Evolutionary conservation across 2,888 invertebrate species (phyloP).

Genomic region (Boloria euphrosyne): DNA sequence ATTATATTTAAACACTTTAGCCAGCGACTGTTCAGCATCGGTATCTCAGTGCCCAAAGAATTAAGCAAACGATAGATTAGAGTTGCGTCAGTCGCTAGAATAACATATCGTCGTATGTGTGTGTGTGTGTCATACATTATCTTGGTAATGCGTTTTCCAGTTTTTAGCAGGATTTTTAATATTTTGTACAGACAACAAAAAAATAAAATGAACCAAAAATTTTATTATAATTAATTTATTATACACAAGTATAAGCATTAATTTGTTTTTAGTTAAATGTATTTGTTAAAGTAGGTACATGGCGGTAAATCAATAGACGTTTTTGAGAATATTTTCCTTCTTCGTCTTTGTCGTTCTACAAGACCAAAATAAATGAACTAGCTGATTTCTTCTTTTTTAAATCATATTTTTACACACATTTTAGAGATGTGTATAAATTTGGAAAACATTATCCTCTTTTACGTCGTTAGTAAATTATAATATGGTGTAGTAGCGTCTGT

Average conservation of each 20-base stretch:
- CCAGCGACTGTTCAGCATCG: conserved; percentile 50
- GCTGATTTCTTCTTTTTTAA: too few species aligned
- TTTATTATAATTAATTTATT: not conserved
- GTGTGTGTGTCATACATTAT: conserved; percentile 42
- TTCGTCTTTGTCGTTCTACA: too few species aligned
- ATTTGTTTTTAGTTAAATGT: too few species aligned
- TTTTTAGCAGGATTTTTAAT: conserved; percentile 52
- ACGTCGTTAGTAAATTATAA: too few species aligned
- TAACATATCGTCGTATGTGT: conserved; percentile 42
- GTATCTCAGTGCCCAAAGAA: conserved; percentile 57
- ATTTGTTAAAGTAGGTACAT: too few species aligned
- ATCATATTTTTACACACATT: too few species aligned
- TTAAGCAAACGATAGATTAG: conserved; percentile 41
- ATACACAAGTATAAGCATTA: too few species aligned
- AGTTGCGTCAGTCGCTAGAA: conserved; percentile 58
- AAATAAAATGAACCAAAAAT: not conserved
- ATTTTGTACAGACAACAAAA: conserved; percentile 39
- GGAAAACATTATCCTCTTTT: not conserved
- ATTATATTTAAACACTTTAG: not conserved
- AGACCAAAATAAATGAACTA: too few species aligned
- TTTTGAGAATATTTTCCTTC: too few species aligned
- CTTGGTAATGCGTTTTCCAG: conserved; percentile 57
- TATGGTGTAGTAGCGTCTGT: conserved; percentile 14
- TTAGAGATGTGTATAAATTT: too few species aligned
- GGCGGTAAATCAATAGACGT: too few species aligned